Evolutionary conservation across 2,797 vertebrate genomes (phyloP), one percentile per base, ranked within the genome.

Genomic region (Sebastiscus albofasciatus): DNA sequence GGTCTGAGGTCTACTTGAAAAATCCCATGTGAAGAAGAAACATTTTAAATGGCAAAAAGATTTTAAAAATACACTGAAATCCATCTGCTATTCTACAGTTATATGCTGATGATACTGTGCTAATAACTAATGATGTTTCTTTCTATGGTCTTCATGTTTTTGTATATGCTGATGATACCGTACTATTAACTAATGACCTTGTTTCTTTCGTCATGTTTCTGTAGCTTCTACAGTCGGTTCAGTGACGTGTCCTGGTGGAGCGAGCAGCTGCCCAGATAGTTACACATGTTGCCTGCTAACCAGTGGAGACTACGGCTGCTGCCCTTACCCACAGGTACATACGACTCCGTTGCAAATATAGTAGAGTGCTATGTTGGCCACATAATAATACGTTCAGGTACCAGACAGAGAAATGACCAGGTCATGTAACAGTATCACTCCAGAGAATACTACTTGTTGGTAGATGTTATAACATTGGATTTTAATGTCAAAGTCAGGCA

Each of bases 271-370:
- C 29, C 91, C 91, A 0, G 88, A 87, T 0, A 14, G 73, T 1
- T 84, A 73, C 0, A 97, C 96, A 4, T 97, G 97, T 90, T 98
- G 97, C 75, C 64, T 79, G 69, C 77, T 96, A 14, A 22, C 89
- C 49, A 82, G 39, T 0, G 82, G 92, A 12, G 88, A 83, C 18
- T 97, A 96, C 0, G 96, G 96, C 90, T 98, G 97, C 93, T 98
- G 97, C 65, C 96, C 96, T 0, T 95, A 95, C 70, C 92, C 94
- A 62, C 88, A 96, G 18, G 97, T 98, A 82, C 81, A 85, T 81
- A 49, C 1, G 10, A n/a, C n/a, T 58, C 20, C n/a, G 13, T 13
- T 16, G 3, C 6, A 26, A 16, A 36, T 34, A 18, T 20, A 27
- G 36, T 8, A 2, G 39, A 24, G 24, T 24, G 24, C 24, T 24